A percentile compares a stretch with the other conserved stretches of the same genome.
Conservation (phyloP, 2,888 invertebrate genomes). For the Standfussiana lucernea region DNA sequence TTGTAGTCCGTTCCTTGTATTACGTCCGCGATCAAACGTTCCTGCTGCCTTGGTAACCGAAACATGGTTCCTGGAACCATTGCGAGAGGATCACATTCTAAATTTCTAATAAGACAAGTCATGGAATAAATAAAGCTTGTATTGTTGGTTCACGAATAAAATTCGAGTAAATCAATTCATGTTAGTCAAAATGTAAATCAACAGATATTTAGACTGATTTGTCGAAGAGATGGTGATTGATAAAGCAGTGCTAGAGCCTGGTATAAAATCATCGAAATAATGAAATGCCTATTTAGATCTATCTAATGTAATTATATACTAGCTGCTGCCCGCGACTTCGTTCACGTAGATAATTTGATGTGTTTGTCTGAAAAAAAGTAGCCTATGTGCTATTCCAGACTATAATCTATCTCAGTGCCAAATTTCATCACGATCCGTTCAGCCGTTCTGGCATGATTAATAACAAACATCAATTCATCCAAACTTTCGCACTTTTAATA, state of each 20-base stretch:
- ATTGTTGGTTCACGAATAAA: not conserved
- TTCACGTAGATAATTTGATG: too few relatives aligned
- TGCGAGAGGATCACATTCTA: slow-evolving; percentile 10
- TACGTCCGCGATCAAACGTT: slow-evolving; percentile 50
- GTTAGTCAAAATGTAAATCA: not conserved
- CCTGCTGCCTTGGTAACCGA: slow-evolving; percentile 47
- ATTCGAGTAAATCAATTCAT: not conserved
- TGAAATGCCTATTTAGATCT: not conserved
- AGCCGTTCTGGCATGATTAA: too few relatives aligned
- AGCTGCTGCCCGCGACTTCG: too few relatives aligned
- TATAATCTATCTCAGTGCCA: too few relatives aligned
- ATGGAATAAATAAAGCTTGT: not conserved
- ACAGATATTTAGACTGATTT: not conserved
- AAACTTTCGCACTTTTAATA: too few relatives aligned
- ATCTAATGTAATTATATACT: not conserved
- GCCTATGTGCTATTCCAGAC: too few relatives aligned
- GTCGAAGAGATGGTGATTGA: not conserved
- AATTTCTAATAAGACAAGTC: slow-evolving; percentile 17
- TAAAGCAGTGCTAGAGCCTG: not conserved
- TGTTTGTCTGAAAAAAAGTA: too few relatives aligned
- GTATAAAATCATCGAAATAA: not conserved
- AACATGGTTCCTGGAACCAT: slow-evolving; percentile 36
- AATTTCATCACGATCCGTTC: too few relatives aligned
- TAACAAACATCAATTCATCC: too few relatives aligned
- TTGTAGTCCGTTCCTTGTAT: slow-evolving; percentile 52